phyloP scores from a whole-genome alignment of 2,113 vertebrate species.

The Naja naja region DNA sequence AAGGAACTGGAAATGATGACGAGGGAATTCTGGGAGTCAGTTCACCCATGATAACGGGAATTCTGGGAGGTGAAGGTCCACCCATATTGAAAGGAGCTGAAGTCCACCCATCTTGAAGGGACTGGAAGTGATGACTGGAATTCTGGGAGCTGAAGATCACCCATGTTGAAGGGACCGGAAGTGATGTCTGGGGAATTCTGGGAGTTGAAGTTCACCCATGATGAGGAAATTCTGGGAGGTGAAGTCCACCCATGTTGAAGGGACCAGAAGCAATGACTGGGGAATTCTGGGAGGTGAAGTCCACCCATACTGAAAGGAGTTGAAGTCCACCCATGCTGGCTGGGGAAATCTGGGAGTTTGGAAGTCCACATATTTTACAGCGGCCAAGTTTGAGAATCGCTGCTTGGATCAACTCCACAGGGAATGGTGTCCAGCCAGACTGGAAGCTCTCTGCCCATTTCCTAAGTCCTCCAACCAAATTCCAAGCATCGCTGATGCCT shows the following conservation, averaged over 20 bases:
- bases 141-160: no score
- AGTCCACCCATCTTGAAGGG: background rate
- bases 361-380: background rate
- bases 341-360: background rate
- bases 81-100: background rate
- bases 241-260: background rate
- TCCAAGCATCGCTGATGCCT: slow-evolving; percentile 12
- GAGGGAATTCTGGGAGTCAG: no score
- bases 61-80: no score
- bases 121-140: no score
- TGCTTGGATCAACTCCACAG: background rate
- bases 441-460: background rate
- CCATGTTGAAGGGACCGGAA: no score
- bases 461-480: background rate
- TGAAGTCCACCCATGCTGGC: background rate
- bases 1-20: no score
- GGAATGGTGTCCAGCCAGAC: background rate
- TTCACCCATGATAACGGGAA: no score
- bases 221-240: background rate
- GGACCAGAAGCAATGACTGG: no score
- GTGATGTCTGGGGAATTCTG: no score
- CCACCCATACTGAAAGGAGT: background rate
- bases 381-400: background rate
- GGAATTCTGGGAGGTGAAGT: background rate
- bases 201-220: no score